Evolutionary conservation across 2,888 invertebrate genomes (phyloP).

Genomic region (Adineta ricciae): DNA sequence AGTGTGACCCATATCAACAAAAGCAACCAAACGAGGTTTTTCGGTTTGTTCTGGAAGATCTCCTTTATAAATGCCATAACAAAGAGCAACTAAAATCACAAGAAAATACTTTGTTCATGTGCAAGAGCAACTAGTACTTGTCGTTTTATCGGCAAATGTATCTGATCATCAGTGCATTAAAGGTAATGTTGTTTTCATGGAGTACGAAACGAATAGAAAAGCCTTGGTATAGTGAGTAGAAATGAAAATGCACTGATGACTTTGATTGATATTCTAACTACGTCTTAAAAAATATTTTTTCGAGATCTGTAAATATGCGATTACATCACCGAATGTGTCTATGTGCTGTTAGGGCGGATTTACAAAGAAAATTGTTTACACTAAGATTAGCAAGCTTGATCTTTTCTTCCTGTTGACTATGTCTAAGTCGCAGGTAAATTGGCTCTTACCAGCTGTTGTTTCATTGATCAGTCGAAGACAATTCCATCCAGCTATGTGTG

Average conservation of each 20-base stretch:
- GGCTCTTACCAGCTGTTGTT: conserved; percentile 63
- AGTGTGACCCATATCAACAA: conserved; percentile 90
- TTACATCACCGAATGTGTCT: neutral
- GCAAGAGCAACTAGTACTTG: too few species aligned
- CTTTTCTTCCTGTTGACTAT: too few species aligned
- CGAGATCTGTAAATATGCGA: too few species aligned
- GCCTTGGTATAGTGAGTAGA: too few species aligned
- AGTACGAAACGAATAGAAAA: neutral
- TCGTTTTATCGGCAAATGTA: neutral
- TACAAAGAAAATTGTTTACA: conserved; percentile 17
- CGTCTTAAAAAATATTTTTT: neutral
- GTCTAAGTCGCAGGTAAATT: conserved; percentile 37
- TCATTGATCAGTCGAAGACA: conserved; percentile 89
- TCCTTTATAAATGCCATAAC: conserved; percentile 96
- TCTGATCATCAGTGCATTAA: neutral
- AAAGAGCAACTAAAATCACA: conserved; percentile 62
- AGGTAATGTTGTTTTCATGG: neutral
- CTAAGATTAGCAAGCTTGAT: neutral
- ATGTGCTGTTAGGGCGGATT: neutral
- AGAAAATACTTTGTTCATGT: conserved; percentile 29
- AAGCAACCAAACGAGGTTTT: conserved; percentile 73
- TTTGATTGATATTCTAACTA: neutral
- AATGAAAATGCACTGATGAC: neutral
- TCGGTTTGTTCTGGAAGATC: conserved; percentile 79
- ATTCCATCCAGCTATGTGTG: conserved; percentile 81